Base-by-base conservation (phyloP, 2,113 vertebrate genomes). In the Sarotherodon lohbergeri region DNA sequence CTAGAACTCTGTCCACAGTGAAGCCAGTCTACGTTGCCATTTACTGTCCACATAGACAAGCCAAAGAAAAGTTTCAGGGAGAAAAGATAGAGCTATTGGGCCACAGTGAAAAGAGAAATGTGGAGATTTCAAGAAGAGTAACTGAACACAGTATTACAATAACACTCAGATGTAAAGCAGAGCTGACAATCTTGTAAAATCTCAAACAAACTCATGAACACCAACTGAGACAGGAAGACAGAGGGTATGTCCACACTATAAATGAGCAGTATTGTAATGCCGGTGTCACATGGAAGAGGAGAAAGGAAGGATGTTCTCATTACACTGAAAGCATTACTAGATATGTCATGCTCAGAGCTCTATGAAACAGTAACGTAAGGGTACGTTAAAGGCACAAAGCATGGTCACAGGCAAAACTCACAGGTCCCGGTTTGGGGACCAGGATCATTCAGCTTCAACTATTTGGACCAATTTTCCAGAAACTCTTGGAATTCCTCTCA, bases 321-420 rank as follows among this genome's bases (percentile, higher is more conserved):
- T 91, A 89, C 88, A 86, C 80, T 86, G 56, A 93, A 92, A 91
- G 91, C 82, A 39, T 89, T 80, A 41, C 61, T 16, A 73, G 82
- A 86, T 73, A 29, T 63, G 50, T 61, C 48, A 68, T 43, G 82
- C 71, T 81, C 83, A 81, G 32, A 1, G 17, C 57, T 91, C 81
- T 76, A 86, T 89, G 88, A 88, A 90, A 86, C 27, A 14, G 55
- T 73, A 56, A 88, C 7, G 34, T 41, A 82, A 83, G 39, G 48
- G 39, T 54, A 71, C 43, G 41, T 86, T 87, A 89, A 90, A 90
- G 55, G 39, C 80, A 73, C 41, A 48, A 32, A 29, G n/a, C 43
- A 78, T 24, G 48, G 36, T 36, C 8, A 55, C 32, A 41, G 9
- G 27, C 29, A 81, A 55, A 55, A 22, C 11, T 24, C 54, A 56